phyloP scores from a whole-genome alignment of 2,113 vertebrate species.

The Daubentonia madagascariensis region DNA sequence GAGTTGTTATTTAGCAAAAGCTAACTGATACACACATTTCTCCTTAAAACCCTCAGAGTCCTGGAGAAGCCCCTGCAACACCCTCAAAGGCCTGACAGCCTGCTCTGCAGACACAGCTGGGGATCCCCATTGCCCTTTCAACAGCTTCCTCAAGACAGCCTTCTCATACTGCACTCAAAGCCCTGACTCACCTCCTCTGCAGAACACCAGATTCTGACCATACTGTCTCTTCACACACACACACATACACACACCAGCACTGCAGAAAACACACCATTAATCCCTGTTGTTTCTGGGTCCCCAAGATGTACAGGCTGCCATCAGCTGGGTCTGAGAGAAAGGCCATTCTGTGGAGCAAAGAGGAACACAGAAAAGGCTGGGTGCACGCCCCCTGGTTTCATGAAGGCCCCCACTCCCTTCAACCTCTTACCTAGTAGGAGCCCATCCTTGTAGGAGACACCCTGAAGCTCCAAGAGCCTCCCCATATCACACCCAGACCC shows the following conservation, averaged over 20 bases:
- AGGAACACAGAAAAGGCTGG: not conserved
- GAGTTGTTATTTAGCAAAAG: not conserved
- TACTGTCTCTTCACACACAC: accelerated
- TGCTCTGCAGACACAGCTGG: not conserved
- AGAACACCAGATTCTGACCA: not conserved
- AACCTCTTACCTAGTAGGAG: not conserved
- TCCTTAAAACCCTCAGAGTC: not conserved
- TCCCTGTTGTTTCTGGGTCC: conserved; percentile 93
- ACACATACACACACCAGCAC: too few relatives aligned
- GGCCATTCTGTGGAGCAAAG: conserved; percentile 85
- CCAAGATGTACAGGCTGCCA: conserved; percentile 94
- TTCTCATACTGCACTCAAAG: not conserved
- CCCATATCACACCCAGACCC: not conserved
- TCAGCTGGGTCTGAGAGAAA: conserved; percentile 97
- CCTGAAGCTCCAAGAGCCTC: not conserved
- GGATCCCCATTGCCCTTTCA: not conserved
- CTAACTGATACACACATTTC: not conserved
- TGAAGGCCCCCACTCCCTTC: not conserved
- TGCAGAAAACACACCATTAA: conserved; percentile 88
- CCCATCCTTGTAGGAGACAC: not conserved
- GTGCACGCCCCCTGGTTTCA: not conserved
- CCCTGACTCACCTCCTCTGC: not conserved
- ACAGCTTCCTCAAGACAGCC: not conserved
- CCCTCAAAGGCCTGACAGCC: not conserved
- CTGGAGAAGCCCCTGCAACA: not conserved